Evolutionary conservation across 2,797 vertebrate species (phyloP), one percentile per base, ranked within the genome.

Genomic region (Ceryle rudis): DNA sequence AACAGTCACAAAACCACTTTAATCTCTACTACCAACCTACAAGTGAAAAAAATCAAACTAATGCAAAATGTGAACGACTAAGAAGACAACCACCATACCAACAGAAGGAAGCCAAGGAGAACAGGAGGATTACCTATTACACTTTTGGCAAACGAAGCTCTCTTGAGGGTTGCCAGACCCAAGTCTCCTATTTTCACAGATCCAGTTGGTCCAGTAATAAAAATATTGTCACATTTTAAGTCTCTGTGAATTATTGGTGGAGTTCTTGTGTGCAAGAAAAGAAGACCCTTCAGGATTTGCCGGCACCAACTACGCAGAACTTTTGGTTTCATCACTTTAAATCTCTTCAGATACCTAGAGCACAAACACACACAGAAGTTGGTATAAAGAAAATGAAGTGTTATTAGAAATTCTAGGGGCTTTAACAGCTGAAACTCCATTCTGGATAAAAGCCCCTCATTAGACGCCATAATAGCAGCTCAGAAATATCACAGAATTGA

Each of bases 321-420:
- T 97, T 99, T 99, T 57, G 99, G 99, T 92, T 99, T 99, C 99
- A 99, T 99, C 94, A 99, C 99, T 95, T 99, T 99, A 97, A 99
- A 99, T 70, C 99, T 98, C 97, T 99, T 99, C 94, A 99, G 97
- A 97, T 99, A 99, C 91, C 99, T 99, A 96, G 16, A 92, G 73
- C 41, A 90, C 58, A 96, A 86, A 95, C 23, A 95, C 1, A 82
- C 13, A 82, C 14, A 75, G 14, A 90, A 82, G 14, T 33, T 28
- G 26, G 35, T 37, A 79, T 6, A 81, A 90, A 73, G 61, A 73
- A 93, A 95, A 71, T 29, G 5, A 95, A 90, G 65, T 2, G 31
- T 66, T 81, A 23, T 57, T 73, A 69, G 69, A 39, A 71, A 87
- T 73, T 58, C 42, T 29, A 61, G 44, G 52, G 29, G 19, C 16